phyloP scores from a whole-genome alignment of 2,113 vertebrate species.

The Cottus gobio region DNA sequence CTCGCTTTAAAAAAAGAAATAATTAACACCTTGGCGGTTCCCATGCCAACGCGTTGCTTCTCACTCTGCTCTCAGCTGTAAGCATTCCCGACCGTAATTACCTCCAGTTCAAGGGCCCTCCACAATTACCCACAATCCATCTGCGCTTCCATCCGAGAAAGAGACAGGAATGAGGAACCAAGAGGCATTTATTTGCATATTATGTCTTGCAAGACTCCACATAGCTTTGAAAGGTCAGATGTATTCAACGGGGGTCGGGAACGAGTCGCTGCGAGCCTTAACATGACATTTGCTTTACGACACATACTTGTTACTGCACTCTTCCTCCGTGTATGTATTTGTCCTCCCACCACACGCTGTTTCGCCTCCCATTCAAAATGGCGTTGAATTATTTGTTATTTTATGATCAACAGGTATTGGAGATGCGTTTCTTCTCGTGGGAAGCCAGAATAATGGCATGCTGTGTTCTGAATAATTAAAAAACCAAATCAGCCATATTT shows the following conservation, averaged over 20 bases:
- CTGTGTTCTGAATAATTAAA: neutral
- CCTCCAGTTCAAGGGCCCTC: conserved; percentile 68
- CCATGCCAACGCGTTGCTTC: conserved; percentile 71
- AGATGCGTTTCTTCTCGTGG: neutral
- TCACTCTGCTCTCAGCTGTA: conserved; percentile 63
- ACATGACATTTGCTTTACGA: conserved; percentile 27
- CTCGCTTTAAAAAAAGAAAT: conserved; percentile 68
- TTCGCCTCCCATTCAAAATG: neutral
- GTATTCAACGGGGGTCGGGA: neutral
- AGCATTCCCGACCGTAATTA: conserved; percentile 76
- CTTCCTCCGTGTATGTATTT: neutral
- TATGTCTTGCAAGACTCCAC: neutral
- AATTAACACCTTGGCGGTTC: conserved; percentile 77
- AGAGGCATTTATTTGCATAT: conserved; percentile 53
- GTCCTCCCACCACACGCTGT: neutral
- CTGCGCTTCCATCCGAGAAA: conserved; percentile 45
- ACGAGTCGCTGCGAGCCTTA: neutral
- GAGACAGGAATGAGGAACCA: conserved; percentile 29
- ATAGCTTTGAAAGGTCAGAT: conserved; percentile 32
- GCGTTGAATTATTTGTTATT: neutral
- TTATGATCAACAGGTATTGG: neutral
- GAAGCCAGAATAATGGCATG: neutral
- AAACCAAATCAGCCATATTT: neutral
- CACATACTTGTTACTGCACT: fast-evolving
- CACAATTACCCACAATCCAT: conserved; percentile 78